These are phyloP conservation scores for Triplophysa bombifrons DNA, from an alignment of 2,797 vertebrate species.

Conservation along the genomic window DNA sequence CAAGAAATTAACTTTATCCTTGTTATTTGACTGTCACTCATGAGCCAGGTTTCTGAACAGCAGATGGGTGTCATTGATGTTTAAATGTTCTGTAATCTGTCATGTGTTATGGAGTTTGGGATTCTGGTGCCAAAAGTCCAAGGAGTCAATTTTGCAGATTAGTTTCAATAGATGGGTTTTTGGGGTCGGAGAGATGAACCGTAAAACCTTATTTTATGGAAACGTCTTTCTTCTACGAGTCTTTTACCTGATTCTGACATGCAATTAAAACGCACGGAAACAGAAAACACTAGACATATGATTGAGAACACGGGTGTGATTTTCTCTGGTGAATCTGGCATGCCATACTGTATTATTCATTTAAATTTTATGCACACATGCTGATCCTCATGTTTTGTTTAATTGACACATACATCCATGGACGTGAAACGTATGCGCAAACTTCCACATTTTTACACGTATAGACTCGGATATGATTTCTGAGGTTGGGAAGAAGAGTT, in stretches of 20 bases:
- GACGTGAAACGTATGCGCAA: conserved; percentile 1
- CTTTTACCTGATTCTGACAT: neutral
- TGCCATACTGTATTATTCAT: conserved; percentile 27
- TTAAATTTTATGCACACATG: conserved; percentile 7
- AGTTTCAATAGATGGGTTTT: conserved; percentile 20
- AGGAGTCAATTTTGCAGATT: conserved; percentile 12
- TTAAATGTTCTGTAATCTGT: neutral
- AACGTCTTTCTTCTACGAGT: neutral
- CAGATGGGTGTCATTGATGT: neutral
- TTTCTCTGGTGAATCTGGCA: conserved; percentile 25
- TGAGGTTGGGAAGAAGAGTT: conserved; percentile 5
- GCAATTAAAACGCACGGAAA: neutral
- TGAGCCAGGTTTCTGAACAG: neutral
- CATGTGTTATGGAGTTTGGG: conserved; percentile 4
- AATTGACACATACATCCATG: conserved; percentile 14
- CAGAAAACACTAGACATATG: conserved; percentile 4
- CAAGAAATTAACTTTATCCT: neutral
- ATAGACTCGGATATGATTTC: neutral
- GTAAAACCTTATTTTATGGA: neutral
- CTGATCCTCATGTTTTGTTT: conserved; percentile 11
- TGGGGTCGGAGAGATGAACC: neutral
- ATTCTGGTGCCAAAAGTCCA: conserved; percentile 13
- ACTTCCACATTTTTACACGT: neutral
- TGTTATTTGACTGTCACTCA: neutral
- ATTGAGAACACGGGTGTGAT: neutral